Evolutionary conservation across 2,113 vertebrate genomes (phyloP), one percentile per base, ranked within the genome.

Genomic region (Polypterus bichir): DNA sequence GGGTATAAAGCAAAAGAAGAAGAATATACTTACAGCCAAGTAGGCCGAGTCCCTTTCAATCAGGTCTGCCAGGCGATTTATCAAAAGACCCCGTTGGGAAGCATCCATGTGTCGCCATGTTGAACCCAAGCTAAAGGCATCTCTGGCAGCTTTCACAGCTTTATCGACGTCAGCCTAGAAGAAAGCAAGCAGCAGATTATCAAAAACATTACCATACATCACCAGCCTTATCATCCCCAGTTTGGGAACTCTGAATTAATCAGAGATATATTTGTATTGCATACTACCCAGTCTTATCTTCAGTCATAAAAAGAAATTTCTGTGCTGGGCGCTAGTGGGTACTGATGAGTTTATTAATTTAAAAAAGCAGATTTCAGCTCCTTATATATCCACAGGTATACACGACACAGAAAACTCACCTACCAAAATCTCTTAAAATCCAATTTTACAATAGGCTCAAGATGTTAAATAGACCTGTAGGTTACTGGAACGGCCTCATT

Each of bases 81-180:
- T 75, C 44, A 99, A 84, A 47, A 85, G 76, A 51, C 94, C 94
- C 0, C 96, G 85, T 0, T 93, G 72, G 0, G 95, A 97, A 0
- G 95, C 93, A 0, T 99, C 91, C 91, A 84, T 93, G 62, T 88
- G 86, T 69, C 96, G 81, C 96, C 96, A 99, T 3, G 93, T 92
- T 0, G 95, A 97, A 27, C 94, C 96, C 64, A 93, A 70, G 68
- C 71, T 82, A 73, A 98, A 99, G 1, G 95, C 96, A 0, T 89
- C 73, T 48, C 62, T 79, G 44, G 94, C 94, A 4, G 95, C 95
- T 64, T 88, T 76, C 4, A 99, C 92, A 0, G 96, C 96, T 71
- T 80, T 92, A 64, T 98, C 86, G 49, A 99, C 94, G 1, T 99
- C 96, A 2, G 77, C 86, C 96, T 99, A 72, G 51, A 59, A 70